Evolutionary conservation across 2,113 vertebrate species (phyloP).

Genomic region (Craseonycteris thonglongyai): DNA sequence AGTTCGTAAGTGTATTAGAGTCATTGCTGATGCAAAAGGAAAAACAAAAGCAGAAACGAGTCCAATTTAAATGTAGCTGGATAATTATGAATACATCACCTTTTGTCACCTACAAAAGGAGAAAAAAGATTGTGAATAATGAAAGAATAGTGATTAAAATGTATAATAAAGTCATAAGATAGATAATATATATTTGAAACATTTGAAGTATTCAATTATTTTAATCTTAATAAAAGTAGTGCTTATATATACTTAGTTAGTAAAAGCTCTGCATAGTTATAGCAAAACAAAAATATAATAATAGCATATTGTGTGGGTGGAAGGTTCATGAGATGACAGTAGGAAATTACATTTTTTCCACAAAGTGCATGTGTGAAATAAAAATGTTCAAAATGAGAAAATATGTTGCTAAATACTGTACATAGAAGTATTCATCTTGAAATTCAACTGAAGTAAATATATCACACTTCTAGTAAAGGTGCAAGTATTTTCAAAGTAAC

Average conservation of each 20-base stretch:
- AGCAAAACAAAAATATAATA: constrained; percentile 3
- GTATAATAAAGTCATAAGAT: background rate
- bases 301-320: background rate
- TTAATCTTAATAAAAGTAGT: background rate
- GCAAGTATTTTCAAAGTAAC: background rate
- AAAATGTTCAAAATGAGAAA: background rate
- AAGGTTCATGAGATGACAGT: background rate
- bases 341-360: background rate
- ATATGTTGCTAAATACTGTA: background rate
- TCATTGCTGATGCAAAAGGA: background rate
- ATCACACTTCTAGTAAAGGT: background rate
- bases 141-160: background rate
- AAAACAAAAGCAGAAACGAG: background rate
- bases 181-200: background rate
- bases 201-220: background rate
- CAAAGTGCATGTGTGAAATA: background rate
- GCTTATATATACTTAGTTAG: background rate
- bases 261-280: background rate
- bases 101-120: background rate
- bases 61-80: background rate
- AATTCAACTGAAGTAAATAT: constrained; percentile 6
- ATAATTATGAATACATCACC: background rate
- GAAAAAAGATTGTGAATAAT: background rate
- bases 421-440: background rate
- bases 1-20: background rate